Evolutionary conservation across 2,888 invertebrate species (phyloP), one percentile per base, ranked within the genome.

Genomic region (Caenorhabditis sulstoni): DNA sequence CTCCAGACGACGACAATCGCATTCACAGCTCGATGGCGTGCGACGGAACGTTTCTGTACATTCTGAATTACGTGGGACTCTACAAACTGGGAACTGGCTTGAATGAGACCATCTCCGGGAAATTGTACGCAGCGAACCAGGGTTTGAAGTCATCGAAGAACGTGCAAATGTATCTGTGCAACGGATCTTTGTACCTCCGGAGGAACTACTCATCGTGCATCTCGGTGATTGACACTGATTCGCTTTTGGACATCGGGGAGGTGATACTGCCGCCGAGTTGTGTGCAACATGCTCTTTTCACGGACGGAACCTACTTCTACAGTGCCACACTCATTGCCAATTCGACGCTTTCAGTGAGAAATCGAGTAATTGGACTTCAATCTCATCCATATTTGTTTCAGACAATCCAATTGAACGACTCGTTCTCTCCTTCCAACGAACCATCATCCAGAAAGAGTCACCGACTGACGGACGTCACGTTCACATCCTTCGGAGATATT

Each of bases 11-110:
- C 35, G 86, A 86, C 49, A 61, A 79, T 23, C 53, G 85, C 11
- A 61, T 85, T 14, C 77, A 77, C 41, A 93, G 86, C 92, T 93
- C 86, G 94, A 94, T 16, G 65, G 93, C 93, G 80, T 93, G 93
- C 85, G 93, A 86, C 66, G 86, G 86, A 73, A 22, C 50, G 37
- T 96, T 93, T 91, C 92, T 98, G 64, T 98, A 96, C 91, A 92
- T 98, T 35, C 94, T 95, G 87, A 91, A 91, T 76, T 94, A 94
- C 11, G 94, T 94, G 87, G 95, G 96, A 1, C 92, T 98, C 53
- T 93, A 95, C 81, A 98, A 98, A 92, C 94, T 98, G 80, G 98
- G 98, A 18, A 95, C 96, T 61, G 98, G 98, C 8, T 96, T 95
- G 90, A 95, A 95, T 59, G 95, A 95, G 82, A 96, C 97, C 8